These are phyloP conservation scores for Mesembrinibis cayennensis DNA, from an alignment of 2,113 vertebrate genomes.

Conservation along the genomic window DNA sequence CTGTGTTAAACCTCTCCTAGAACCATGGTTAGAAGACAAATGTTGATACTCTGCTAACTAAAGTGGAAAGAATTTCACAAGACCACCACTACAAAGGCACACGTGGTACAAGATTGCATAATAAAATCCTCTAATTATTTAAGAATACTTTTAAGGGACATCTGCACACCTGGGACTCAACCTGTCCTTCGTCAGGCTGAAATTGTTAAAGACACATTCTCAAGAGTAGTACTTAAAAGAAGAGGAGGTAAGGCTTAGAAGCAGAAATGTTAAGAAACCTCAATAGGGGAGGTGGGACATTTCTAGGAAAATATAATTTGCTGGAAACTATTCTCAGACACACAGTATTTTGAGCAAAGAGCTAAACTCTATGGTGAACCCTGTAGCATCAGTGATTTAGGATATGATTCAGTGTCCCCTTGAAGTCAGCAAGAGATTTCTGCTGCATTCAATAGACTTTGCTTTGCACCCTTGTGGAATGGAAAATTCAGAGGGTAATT, in stretches of 20 bases:
- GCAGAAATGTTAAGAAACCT: background rate
- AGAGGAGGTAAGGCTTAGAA: background rate
- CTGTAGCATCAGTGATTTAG: background rate
- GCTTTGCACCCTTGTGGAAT: background rate
- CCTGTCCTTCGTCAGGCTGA: background rate
- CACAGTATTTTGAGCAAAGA: background rate
- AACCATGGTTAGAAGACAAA: background rate
- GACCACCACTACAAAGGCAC: background rate
- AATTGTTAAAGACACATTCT: background rate
- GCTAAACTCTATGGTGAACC: background rate
- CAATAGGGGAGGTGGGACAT: background rate
- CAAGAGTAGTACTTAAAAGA: background rate
- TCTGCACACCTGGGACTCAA: background rate
- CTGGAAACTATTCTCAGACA: background rate
- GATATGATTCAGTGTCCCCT: background rate
- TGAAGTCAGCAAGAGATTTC: background rate
- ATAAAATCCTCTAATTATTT: background rate
- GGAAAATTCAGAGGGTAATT: conserved; percentile 12
- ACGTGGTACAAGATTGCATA: background rate
- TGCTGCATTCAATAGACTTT: background rate
- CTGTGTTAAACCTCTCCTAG: conserved; percentile 17
- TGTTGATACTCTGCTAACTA: background rate
- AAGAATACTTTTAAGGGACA: background rate
- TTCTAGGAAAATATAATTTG: background rate
- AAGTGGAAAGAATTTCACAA: background rate